phyloP scores from a whole-genome alignment of 2,888 invertebrate genomes.

The Nasonovia ribisnigri region DNA sequence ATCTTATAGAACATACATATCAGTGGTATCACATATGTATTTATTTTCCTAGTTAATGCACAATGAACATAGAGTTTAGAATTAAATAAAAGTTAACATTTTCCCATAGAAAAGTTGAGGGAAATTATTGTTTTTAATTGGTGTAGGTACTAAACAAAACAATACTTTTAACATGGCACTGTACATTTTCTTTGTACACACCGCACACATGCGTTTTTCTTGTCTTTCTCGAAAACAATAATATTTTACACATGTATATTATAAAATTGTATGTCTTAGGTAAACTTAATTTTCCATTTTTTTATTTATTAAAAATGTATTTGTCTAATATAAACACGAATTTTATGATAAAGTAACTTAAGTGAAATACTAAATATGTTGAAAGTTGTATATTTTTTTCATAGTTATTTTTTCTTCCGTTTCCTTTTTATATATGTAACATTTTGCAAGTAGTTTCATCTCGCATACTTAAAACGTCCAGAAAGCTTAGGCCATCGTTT shows the following conservation, averaged over 20 bases:
- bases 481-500: background rate
- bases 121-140: background rate
- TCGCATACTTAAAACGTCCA: background rate
- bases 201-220: background rate
- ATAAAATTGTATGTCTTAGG: background rate
- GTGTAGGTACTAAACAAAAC: background rate
- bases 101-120: background rate
- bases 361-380: background rate
- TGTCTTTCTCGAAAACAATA: background rate
- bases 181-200: background rate
- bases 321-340: background rate
- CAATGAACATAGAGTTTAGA: background rate
- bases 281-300: background rate
- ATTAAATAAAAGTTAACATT: background rate
- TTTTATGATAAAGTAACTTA: background rate
- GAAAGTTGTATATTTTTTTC: background rate
- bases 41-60: background rate
- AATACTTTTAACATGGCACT: background rate
- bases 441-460: background rate
- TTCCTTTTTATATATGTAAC: background rate
- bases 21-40: background rate
- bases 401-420: background rate
- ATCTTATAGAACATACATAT: background rate
- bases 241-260: background rate
- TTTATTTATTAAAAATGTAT: background rate